These are phyloP conservation scores for Aleiodes testaceus DNA, from an alignment of 2,888 invertebrate species.

Conservation along the genomic window DNA sequence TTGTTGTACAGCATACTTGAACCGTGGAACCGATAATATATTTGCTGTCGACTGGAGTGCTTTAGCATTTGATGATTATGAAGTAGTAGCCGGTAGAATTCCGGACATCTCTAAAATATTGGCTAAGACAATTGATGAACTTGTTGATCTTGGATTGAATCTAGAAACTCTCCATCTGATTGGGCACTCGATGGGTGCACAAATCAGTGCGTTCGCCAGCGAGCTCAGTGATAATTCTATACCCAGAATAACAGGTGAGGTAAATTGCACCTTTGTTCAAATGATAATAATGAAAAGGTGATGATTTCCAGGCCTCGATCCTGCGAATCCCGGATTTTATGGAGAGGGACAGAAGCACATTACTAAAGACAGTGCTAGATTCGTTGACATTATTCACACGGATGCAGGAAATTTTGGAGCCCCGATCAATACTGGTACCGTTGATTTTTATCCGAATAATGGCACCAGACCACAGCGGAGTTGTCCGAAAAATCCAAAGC, in stretches of 20 bases:
- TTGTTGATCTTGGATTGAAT: conserved; percentile 51
- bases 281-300: neutral
- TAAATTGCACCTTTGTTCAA: neutral
- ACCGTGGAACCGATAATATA: conserved; percentile 57
- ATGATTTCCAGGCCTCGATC: conserved; percentile 58
- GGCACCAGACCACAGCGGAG: conserved; percentile 63
- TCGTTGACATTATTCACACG: conserved; percentile 62
- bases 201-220: conserved; percentile 57
- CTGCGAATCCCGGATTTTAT: conserved; percentile 62
- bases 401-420: conserved; percentile 61
- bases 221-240: conserved; percentile 50
- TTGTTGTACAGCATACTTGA: conserved; percentile 55
- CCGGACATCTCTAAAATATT: conserved; percentile 50
- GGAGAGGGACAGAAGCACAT: conserved; percentile 55
- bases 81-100: conserved; percentile 42
- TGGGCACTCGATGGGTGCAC: conserved; percentile 62
- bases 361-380: conserved; percentile 50
- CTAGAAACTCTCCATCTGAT: conserved; percentile 56
- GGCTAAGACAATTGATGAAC: conserved; percentile 48
- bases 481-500: conserved; percentile 51
- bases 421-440: conserved; percentile 53
- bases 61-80: conserved; percentile 53
- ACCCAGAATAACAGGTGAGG: conserved; percentile 60
- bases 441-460: conserved; percentile 61
- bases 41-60: conserved; percentile 61